Evolutionary conservation across 2,797 vertebrate genomes (phyloP).

Genomic region (Ptychobarbus kaznakovi): DNA sequence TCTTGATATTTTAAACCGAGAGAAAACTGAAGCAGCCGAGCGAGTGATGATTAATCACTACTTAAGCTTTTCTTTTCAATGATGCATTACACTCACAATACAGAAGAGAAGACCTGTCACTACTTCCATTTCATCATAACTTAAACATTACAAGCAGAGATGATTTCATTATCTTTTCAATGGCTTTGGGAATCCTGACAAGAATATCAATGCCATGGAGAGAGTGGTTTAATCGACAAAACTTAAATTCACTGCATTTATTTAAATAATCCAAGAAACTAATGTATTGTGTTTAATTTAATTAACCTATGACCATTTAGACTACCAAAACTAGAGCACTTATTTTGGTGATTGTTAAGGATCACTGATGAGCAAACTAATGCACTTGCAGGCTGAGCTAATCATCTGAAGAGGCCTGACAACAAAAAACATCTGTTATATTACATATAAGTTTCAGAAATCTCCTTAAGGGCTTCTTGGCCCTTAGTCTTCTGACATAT

Average conservation of each 20-base stretch:
- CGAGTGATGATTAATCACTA: neutral
- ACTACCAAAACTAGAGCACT: neutral
- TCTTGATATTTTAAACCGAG: neutral
- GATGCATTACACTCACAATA: neutral
- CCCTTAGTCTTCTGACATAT: neutral
- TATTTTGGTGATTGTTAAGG: neutral
- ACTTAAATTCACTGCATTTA: neutral
- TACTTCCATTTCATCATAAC: neutral
- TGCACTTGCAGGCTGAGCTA: neutral
- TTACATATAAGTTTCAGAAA: neutral
- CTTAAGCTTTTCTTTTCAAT: too few relatives aligned
- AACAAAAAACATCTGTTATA: neutral
- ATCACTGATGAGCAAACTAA: neutral
- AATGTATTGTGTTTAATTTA: neutral
- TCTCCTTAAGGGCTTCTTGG: neutral
- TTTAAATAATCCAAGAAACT: neutral
- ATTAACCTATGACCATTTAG: neutral
- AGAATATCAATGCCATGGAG: neutral
- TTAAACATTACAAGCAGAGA: neutral
- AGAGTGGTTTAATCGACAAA: neutral
- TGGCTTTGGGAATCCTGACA: neutral
- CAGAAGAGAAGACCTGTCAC: neutral
- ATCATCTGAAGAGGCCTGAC: neutral
- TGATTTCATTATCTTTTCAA: neutral
- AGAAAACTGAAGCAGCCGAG: neutral